phyloP scores from a whole-genome alignment of 2,888 invertebrate genomes.

The Lasioglossum marginatum region DNA sequence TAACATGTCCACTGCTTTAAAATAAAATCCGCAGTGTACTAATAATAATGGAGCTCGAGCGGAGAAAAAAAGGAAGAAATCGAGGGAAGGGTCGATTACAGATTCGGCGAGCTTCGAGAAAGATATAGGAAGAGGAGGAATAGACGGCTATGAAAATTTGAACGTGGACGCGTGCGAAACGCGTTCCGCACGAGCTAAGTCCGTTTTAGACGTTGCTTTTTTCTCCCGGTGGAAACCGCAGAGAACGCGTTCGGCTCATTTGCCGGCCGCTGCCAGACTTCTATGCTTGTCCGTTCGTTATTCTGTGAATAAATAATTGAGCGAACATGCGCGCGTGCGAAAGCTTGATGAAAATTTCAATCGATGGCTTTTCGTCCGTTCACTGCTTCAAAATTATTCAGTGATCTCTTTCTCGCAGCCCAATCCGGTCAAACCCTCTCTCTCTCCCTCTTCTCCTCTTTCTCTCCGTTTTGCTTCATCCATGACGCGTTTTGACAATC shows the following conservation, averaged over 20 bases:
- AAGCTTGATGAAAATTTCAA: constrained; percentile 81
- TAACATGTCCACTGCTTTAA: no score
- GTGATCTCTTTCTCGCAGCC: constrained; percentile 53
- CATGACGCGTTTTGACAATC: neutral
- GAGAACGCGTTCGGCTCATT: constrained; percentile 22
- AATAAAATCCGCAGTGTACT: neutral
- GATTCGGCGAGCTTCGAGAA: neutral
- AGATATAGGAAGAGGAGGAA: neutral
- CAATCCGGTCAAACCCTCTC: neutral
- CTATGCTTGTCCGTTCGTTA: constrained; percentile 72
- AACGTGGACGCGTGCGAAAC: neutral
- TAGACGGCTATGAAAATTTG: neutral
- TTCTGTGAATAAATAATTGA: constrained; percentile 80
- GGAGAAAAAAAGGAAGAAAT: neutral
- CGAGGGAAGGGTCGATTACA: neutral
- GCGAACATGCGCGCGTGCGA: constrained; percentile 74
- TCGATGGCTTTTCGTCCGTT: constrained; percentile 77
- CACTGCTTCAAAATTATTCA: constrained; percentile 72
- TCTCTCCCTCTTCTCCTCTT: constrained; percentile 12
- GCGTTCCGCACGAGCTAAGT: constrained; percentile 16
- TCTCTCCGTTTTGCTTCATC: constrained; percentile 10
- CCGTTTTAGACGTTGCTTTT: constrained; percentile 9
- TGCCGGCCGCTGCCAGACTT: constrained; percentile 38
- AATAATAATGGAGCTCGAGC: neutral
- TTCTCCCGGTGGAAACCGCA: neutral